Percentiles rank a stretch among this genome's conserved stretches.
Conservation (phyloP, 2,888 invertebrate species). For the Vanessa cardui region DNA sequence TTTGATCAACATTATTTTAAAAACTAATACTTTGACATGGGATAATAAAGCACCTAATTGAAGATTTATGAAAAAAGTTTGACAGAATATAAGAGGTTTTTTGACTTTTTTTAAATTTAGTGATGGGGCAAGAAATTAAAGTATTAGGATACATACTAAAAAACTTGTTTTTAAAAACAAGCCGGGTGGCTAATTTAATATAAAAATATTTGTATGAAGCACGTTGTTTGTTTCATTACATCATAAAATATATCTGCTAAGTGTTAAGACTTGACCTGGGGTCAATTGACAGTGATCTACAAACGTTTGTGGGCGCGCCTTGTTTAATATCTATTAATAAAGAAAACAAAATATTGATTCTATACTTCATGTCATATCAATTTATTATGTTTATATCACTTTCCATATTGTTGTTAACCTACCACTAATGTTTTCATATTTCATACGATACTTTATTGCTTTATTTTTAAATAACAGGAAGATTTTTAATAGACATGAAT, state of each 20-base stretch:
- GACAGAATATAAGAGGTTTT: too few relatives aligned
- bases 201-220: constrained; percentile 2
- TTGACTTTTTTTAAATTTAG: too few relatives aligned
- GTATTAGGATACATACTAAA: too few relatives aligned
- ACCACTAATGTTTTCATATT: too few relatives aligned
- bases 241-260: constrained; percentile 34
- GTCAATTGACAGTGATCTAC: constrained; percentile 65
- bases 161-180: background rate
- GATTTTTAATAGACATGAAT: background rate
- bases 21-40: too few relatives aligned
- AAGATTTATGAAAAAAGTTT: background rate
- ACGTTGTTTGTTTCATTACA: constrained; percentile 33
- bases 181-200: too few relatives aligned
- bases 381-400: too few relatives aligned
- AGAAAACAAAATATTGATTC: constrained; percentile 37
- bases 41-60: background rate
- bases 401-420: too few relatives aligned
- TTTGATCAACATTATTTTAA: background rate
- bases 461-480: background rate
- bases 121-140: too few relatives aligned
- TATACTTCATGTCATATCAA: background rate
- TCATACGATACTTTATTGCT: too few relatives aligned
- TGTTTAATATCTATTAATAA: constrained; percentile 30
- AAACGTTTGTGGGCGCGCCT: constrained; percentile 58
- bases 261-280: constrained; percentile 62